Evolutionary conservation across 2,888 invertebrate species (phyloP).

Genomic region (Ectemnius continuus): DNA sequence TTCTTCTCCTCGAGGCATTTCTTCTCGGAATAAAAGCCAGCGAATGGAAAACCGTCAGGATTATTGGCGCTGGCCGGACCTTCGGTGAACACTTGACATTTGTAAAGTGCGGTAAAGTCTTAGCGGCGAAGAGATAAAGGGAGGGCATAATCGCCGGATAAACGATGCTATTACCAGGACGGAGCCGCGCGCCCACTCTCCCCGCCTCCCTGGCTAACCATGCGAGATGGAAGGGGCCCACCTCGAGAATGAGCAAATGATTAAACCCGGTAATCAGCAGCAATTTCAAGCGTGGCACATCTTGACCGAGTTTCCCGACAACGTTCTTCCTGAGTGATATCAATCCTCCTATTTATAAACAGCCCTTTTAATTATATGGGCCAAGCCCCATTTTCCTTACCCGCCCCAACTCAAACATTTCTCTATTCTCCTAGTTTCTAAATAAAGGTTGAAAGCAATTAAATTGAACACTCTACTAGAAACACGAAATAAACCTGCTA

Average conservation of each 20-base stretch:
- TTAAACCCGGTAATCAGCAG: conserved; percentile 45
- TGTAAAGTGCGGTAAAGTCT: no score
- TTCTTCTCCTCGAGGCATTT: no score
- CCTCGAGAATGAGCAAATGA: conserved; percentile 18
- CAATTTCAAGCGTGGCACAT: conserved; percentile 27
- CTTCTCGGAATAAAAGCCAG: conserved; percentile 19
- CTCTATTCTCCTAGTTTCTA: not conserved
- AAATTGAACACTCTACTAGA: not conserved
- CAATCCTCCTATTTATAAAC: conserved; percentile 43
- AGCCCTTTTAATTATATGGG: conserved; percentile 23
- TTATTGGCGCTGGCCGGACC: no score
- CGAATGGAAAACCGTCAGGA: conserved; percentile 23
- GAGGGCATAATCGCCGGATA: no score
- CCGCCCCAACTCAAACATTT: not conserved
- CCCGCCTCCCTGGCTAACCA: no score
- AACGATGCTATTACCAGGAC: no score
- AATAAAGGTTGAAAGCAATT: no score
- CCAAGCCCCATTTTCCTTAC: conserved; percentile 18
- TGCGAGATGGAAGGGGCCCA: no score
- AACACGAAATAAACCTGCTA: no score
- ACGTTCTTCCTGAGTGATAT: conserved; percentile 13
- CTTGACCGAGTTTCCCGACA: conserved; percentile 39
- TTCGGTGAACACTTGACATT: no score
- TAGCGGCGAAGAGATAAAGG: no score
- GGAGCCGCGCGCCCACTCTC: no score